Base-by-base conservation (phyloP, 2,113 vertebrate species). In the Limnothrissa miodon region DNA sequence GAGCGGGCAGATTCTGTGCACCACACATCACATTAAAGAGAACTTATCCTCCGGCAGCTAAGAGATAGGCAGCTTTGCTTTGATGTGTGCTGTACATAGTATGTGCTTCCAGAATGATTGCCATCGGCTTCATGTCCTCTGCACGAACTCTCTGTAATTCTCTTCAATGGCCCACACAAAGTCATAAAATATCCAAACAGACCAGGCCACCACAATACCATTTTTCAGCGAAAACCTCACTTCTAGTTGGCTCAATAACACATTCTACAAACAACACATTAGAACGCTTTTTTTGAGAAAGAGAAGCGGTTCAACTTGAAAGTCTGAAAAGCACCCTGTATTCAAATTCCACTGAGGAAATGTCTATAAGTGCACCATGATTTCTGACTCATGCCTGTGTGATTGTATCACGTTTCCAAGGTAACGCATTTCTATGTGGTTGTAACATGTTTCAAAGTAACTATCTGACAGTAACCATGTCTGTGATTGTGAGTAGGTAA, bases 51-150 rank as follows among this genome's bases (percentile, higher is more conserved):
- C 21, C 5, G 19, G 0, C 4, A 3, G 36, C 1, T 36, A 33
- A 70, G 2, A 23, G 25, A 66, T n/a, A 66, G n/a, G 29, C 46
- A 33, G 21, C 36, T 56, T 33, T 51, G 82, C 62, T 62, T 48
- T 42, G 1, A 70, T 79, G 70, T 45, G 70, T 33, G 23, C 59
- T 86, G 29, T 80, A 84, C 66, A 80, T 78, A 84, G 83, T 59
- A 82, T 80, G 78, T 83, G 46, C 78, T 59, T 4, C 56, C 62
- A 42, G 66, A 62, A 84, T 79, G 39, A 56, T 59, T 48, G 39
- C 66, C 46, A 79, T 36, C 80, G 48, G 62, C 23, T 79, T 45
- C 23, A 21, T 6, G 25, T 2, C 29, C n/a, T 25, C 19, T 13
- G 53, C 19, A 45, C 21, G 29, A 0, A 82, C 70, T 39, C 3